These are phyloP conservation scores for Pheucticus melanocephalus DNA, from an alignment of 2,113 vertebrate species.

Conservation along the genomic window DNA sequence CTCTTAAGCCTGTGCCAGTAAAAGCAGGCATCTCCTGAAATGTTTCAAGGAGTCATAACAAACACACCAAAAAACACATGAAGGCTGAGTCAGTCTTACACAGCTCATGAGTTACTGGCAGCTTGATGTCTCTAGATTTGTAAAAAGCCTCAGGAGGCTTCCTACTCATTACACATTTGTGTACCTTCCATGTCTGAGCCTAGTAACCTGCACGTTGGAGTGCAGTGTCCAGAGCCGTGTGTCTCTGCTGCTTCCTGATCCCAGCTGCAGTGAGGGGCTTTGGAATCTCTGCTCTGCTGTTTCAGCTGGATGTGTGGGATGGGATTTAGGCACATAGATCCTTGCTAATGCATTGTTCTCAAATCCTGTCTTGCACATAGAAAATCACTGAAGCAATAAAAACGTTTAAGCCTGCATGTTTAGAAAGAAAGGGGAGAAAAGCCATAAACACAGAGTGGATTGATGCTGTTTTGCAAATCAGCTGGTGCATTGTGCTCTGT, in stretches of 20 bases:
- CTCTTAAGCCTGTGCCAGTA: background rate
- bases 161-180: conserved; percentile 30
- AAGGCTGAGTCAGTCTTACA: conserved; percentile 42
- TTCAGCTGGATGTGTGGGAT: background rate
- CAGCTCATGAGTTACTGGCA: conserved; percentile 38
- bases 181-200: background rate
- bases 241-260: background rate
- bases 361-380: conserved; percentile 27
- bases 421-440: background rate
- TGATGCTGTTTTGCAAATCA: conserved; percentile 41
- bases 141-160: conserved; percentile 30
- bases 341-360: conserved; percentile 37
- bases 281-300: background rate
- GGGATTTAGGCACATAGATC: background rate
- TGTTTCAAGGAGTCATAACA: background rate
- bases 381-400: conserved; percentile 59
- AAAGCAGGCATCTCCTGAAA: background rate
- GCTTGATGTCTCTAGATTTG: conserved; percentile 9
- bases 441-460: background rate
- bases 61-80: conserved; percentile 8
- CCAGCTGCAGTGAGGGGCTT: background rate
- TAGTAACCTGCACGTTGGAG: background rate
- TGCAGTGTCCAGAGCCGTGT: background rate
- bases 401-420: conserved; percentile 21
- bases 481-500: conserved; percentile 23